A percentile compares a stretch with the other conserved stretches of the same genome.
Conservation (phyloP, 2,113 vertebrate species). For the Copsychus sechellarum region DNA sequence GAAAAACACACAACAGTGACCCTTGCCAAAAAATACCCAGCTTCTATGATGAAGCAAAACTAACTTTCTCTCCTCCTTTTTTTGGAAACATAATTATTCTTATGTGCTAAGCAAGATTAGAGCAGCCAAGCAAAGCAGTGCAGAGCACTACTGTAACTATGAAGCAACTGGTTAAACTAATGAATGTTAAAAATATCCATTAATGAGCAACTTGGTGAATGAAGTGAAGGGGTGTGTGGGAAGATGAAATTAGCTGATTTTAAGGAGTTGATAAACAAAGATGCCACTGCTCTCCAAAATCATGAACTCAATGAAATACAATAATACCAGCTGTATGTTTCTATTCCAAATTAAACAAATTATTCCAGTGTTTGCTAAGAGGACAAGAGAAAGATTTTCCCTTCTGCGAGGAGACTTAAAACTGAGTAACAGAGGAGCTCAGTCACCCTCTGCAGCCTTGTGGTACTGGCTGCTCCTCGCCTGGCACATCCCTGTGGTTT, state of each 20-base stretch:
- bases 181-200: neutral
- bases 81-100: neutral
- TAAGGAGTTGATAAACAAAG: conserved; percentile 5
- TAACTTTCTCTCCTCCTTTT: neutral
- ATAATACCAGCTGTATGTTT: neutral
- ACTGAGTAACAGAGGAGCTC: neutral
- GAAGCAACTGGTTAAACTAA: neutral
- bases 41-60: neutral
- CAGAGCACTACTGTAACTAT: neutral
- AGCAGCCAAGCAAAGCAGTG: neutral
- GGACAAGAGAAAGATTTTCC: neutral
- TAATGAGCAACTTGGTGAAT: conserved; percentile 17
- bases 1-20: neutral
- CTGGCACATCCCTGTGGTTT: neutral
- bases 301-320: neutral
- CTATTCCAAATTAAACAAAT: neutral
- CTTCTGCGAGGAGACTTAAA: neutral
- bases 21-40: neutral
- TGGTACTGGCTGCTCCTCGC: neutral
- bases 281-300: neutral
- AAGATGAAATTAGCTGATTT: conserved; percentile 26
- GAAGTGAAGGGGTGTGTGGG: neutral
- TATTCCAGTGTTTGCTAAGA: neutral
- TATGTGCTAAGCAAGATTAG: neutral
- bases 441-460: neutral